Percentiles rank a stretch among this genome's conserved stretches.
Evolutionary conservation across 2,797 vertebrate genomes (phyloP).

Genomic region (Macroramphosus scolopax): DNA sequence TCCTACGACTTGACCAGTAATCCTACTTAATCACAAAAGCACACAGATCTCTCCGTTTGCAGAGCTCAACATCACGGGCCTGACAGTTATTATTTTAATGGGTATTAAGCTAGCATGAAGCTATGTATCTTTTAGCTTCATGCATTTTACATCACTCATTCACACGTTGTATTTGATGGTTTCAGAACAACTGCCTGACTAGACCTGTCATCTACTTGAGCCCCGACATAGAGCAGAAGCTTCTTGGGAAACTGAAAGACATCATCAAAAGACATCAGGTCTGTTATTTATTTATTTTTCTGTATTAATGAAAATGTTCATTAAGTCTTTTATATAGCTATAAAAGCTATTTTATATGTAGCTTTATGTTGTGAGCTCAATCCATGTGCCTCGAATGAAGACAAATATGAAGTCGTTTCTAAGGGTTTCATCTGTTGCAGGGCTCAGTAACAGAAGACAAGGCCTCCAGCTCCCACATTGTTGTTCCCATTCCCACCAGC

Average conservation of each 20-base stretch:
- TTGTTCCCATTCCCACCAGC: slow-evolving; percentile 89
- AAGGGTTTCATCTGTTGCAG: slow-evolving; percentile 61
- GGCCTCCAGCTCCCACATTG: slow-evolving; percentile 86
- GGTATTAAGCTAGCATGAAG: no score
- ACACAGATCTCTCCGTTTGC: slow-evolving; percentile 7
- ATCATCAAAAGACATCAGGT: slow-evolving; percentile 98
- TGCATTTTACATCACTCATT: not conserved
- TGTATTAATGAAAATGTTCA: not conserved
- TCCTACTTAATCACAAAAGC: slow-evolving; percentile 30
- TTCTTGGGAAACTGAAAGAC: slow-evolving; percentile 94
- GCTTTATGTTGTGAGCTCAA: no score
- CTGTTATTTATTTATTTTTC: slow-evolving; percentile 8
- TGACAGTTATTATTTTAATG: no score
- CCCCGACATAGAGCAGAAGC: slow-evolving; percentile 91
- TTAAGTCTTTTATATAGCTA: not conserved
- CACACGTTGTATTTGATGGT: slow-evolving; percentile 9
- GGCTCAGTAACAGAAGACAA: slow-evolving; percentile 95
- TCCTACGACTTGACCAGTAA: slow-evolving; percentile 32
- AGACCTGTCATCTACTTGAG: slow-evolving; percentile 94
- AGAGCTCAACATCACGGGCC: slow-evolving; percentile 1
- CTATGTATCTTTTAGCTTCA: not conserved
- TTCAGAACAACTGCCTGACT: slow-evolving; percentile 92
- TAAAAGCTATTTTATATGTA: no score
- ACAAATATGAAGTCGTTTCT: no score
- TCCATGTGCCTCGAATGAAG: no score